Evolutionary conservation across 2,888 invertebrate genomes (phyloP).

Genomic region (Athalia cordata): DNA sequence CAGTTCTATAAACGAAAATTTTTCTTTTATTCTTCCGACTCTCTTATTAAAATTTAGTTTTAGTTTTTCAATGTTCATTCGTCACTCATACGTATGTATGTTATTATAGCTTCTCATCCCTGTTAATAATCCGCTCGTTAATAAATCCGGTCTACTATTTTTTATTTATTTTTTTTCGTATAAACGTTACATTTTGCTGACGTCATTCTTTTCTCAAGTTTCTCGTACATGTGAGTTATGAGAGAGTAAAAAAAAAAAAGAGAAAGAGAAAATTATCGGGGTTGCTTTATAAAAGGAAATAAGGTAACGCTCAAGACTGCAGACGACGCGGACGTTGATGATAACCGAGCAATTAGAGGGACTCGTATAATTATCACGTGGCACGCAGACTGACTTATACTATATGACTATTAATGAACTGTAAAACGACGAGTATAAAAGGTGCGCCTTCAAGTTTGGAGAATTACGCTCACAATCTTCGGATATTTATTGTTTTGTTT

Average conservation of each 20-base stretch:
- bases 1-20: too few species aligned
- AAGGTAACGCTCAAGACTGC: not conserved
- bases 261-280: conserved; percentile 1
- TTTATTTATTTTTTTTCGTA: not conserved
- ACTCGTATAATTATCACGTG: conserved; percentile 32
- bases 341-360: conserved; percentile 40
- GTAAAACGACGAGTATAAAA: not conserved
- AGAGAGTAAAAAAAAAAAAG: conserved; percentile 41
- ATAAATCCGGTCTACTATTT: not conserved
- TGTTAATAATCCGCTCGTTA: not conserved
- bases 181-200: conserved; percentile 3
- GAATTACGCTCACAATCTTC: not conserved
- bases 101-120: not conserved
- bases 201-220: conserved; percentile 13
- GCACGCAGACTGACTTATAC: not conserved
- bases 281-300: not conserved
- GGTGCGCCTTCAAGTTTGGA: not conserved
- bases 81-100: too few species aligned
- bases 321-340: conserved; percentile 5
- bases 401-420: not conserved
- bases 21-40: too few species aligned
- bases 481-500: not conserved
- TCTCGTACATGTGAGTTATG: conserved; percentile 9
- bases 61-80: too few species aligned
- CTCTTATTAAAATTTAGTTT: too few species aligned